A percentile compares a stretch with the other conserved stretches of the same genome.
These are phyloP conservation scores for Leucosticte australis DNA, from an alignment of 2,113 vertebrate genomes.

Conservation along the genomic window DNA sequence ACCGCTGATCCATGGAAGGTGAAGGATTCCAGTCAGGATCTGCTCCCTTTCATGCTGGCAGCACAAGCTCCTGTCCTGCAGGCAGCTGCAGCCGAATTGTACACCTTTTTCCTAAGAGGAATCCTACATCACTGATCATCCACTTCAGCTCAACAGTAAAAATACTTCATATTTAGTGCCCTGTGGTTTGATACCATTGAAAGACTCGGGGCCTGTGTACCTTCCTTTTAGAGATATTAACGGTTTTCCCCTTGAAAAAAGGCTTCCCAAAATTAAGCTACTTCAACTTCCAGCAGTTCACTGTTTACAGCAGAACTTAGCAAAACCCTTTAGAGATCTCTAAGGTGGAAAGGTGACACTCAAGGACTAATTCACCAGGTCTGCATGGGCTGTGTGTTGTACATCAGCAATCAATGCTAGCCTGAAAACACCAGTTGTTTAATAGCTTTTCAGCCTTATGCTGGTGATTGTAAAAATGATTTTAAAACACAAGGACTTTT, in stretches of 20 bases:
- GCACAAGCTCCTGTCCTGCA: neutral
- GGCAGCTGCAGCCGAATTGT: conserved; percentile 6
- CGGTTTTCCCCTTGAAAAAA: neutral
- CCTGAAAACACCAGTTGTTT: neutral
- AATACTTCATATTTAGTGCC: neutral
- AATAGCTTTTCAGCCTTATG: conserved; percentile 7
- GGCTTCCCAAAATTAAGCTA: neutral
- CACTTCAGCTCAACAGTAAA: neutral
- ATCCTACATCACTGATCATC: neutral
- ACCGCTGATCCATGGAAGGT: neutral
- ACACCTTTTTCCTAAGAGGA: neutral
- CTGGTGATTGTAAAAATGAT: conserved; percentile 11
- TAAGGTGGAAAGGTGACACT: neutral
- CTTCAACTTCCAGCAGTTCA: neutral
- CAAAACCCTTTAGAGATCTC: neutral
- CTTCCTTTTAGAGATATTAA: neutral
- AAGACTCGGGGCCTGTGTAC: neutral
- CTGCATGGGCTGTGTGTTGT: neutral
- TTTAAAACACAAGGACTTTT: neutral
- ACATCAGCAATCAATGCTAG: neutral
- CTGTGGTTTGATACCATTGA: accelerated
- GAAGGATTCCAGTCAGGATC: neutral
- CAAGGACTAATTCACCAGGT: neutral
- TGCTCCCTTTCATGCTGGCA: neutral
- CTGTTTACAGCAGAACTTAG: neutral